These are phyloP conservation scores for Alcedo atthis DNA, from an alignment of 2,797 vertebrate species.

Conservation along the genomic window DNA sequence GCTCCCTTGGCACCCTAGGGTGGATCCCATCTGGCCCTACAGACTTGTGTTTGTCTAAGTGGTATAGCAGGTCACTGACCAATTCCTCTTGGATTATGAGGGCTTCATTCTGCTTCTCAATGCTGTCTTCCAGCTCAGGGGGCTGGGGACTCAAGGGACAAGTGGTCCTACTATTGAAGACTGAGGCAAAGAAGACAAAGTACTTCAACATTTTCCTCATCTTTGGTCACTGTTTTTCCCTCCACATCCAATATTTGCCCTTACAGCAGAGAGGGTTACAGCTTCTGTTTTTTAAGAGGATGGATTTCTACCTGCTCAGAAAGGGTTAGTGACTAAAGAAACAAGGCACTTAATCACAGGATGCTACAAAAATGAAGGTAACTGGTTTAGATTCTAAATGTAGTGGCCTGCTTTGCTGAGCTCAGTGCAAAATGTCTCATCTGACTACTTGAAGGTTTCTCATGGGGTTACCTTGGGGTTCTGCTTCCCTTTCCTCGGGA, in stretches of 20 bases:
- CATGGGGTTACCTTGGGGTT: not conserved
- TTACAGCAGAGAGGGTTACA: not conserved
- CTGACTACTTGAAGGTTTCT: not conserved
- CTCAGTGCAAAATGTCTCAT: not conserved
- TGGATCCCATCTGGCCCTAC: too few species aligned
- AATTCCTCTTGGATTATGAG: not conserved
- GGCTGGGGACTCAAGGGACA: not conserved
- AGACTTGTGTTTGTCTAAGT: not conserved
- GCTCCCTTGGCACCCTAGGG: not conserved
- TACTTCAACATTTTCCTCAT: not conserved
- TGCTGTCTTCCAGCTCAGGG: not conserved
- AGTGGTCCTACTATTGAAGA: not conserved
- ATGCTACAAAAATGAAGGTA: not conserved
- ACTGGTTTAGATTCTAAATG: not conserved
- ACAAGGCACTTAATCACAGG: not conserved
- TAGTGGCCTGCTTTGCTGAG: not conserved
- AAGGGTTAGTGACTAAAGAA: not conserved
- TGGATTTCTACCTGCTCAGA: not conserved
- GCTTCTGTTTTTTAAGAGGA: not conserved
- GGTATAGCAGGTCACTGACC: not conserved
- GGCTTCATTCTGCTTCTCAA: not conserved
- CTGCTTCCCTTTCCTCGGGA: not conserved
- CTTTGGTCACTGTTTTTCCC: not conserved
- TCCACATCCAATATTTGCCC: not conserved
- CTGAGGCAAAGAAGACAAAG: not conserved